These are phyloP conservation scores for Drosophila diplacantha DNA, from an alignment of 2,888 invertebrate species.

Conservation along the genomic window DNA sequence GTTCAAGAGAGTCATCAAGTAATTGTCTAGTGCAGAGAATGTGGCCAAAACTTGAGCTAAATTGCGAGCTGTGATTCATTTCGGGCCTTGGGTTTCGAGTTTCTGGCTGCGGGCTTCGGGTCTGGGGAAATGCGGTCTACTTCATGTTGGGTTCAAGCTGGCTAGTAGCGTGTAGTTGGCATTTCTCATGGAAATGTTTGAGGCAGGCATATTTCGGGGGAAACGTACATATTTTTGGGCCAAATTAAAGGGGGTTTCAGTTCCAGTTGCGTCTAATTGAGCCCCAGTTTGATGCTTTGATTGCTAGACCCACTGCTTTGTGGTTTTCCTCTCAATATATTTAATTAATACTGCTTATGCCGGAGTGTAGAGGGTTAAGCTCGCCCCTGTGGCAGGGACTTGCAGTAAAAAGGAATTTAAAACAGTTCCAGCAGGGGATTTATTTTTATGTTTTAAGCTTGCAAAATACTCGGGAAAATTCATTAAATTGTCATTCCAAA, in stretches of 20 bases:
- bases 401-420: background rate
- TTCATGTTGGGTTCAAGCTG: conserved; percentile 20
- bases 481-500: background rate
- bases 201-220: conserved; percentile 7
- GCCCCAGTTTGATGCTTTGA: conserved; percentile 9
- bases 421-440: background rate
- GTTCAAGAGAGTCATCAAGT: conserved; percentile 38
- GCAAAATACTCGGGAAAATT: background rate
- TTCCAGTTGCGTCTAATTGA: conserved; percentile 9
- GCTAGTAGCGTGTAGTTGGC: conserved; percentile 7
- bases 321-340: conserved; percentile 2
- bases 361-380: background rate
- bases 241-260: conserved; percentile 8
- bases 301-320: conserved; percentile 4
- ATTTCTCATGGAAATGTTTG: conserved; percentile 16
- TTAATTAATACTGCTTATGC: conserved; percentile 4
- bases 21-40: conserved; percentile 38
- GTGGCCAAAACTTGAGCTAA: conserved; percentile 33
- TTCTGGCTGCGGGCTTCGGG: background rate
- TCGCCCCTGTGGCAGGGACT: background rate
- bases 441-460: background rate
- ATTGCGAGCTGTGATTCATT: conserved; percentile 37
- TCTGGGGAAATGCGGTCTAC: conserved; percentile 22
- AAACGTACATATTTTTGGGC: conserved; percentile 11
- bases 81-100: conserved; percentile 17